These are phyloP conservation scores for Tragelaphus oryx DNA, from an alignment of 2,797 vertebrate species.

Conservation along the genomic window DNA sequence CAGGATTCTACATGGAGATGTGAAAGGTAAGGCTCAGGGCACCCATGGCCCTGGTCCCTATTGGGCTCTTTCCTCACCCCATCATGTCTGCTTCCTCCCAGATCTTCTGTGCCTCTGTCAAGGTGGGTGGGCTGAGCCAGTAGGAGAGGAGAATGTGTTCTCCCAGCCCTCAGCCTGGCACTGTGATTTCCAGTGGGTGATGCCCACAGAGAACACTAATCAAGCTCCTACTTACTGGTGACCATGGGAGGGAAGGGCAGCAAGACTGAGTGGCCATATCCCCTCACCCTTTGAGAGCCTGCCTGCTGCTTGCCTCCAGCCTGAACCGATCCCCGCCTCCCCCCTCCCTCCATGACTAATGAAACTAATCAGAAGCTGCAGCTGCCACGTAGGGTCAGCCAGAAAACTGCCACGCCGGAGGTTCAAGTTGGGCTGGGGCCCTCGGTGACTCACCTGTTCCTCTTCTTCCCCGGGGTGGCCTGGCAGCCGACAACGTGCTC, in stretches of 20 bases:
- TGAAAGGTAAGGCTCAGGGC: slow-evolving; percentile 89
- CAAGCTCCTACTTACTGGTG: neutral
- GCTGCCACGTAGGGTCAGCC: slow-evolving; percentile 23
- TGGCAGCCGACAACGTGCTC: slow-evolving; percentile 94
- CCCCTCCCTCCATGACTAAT: neutral
- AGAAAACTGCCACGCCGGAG: slow-evolving; percentile 5
- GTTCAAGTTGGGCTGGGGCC: neutral
- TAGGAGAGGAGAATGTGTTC: neutral
- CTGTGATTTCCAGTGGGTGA: neutral
- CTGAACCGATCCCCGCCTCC: neutral
- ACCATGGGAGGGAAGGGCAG: neutral
- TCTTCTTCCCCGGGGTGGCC: neutral
- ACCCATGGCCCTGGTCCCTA: neutral
- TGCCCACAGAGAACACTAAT: neutral
- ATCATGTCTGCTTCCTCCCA: neutral
- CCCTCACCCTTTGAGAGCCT: neutral
- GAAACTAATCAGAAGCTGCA: slow-evolving; percentile 45
- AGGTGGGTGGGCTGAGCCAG: neutral
- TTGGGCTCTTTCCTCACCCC: neutral
- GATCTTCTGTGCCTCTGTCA: neutral
- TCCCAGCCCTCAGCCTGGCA: neutral
- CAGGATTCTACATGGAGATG: slow-evolving; percentile 91
- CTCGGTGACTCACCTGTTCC: slow-evolving; percentile 19
- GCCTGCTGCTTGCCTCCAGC: neutral
- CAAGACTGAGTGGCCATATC: neutral